Conservation (phyloP, 1,140 invertebrate species). For the Ostrea edulis region DNA sequence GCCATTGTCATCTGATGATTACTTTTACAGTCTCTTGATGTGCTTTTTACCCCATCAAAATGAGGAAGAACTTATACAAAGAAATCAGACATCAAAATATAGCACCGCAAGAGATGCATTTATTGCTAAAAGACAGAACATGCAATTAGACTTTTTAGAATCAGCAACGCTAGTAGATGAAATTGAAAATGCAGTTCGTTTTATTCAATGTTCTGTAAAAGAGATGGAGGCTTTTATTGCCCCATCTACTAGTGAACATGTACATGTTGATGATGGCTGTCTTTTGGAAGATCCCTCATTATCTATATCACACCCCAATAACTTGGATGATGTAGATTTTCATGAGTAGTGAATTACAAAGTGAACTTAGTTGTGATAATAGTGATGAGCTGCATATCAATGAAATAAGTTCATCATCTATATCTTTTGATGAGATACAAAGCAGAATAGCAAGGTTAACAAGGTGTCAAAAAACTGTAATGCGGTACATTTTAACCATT, state of each 20-base stretch:
- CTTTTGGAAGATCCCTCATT: neutral
- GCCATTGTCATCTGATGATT: constrained; percentile 55
- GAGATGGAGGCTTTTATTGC: constrained; percentile 35
- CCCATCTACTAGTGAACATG: constrained; percentile 20
- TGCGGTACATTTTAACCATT: constrained; percentile 31
- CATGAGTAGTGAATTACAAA: neutral
- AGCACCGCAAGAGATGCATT: constrained; percentile 36
- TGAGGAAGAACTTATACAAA: constrained; percentile 43
- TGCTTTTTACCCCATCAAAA: constrained; percentile 51
- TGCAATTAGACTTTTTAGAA: constrained; percentile 24
- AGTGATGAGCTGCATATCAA: constrained; percentile 25
- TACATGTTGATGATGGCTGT: neutral
- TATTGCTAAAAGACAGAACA: constrained; percentile 36
- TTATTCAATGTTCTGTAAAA: constrained; percentile 45
- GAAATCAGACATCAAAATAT: neutral
- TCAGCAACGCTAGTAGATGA: constrained; percentile 45
- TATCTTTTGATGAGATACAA: constrained; percentile 47
- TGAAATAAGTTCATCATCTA: constrained; percentile 41
- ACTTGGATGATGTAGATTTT: constrained; percentile 1
- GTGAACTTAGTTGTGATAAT: constrained; percentile 2
- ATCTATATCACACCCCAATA: neutral
- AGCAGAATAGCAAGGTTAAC: constrained; percentile 37
- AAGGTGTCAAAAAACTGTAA: constrained; percentile 39
- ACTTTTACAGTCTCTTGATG: constrained; percentile 59
- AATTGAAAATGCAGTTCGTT: constrained; percentile 58